These are phyloP conservation scores for Camptogramma bilineatum DNA, from an alignment of 2,888 invertebrate genomes.

Conservation along the genomic window DNA sequence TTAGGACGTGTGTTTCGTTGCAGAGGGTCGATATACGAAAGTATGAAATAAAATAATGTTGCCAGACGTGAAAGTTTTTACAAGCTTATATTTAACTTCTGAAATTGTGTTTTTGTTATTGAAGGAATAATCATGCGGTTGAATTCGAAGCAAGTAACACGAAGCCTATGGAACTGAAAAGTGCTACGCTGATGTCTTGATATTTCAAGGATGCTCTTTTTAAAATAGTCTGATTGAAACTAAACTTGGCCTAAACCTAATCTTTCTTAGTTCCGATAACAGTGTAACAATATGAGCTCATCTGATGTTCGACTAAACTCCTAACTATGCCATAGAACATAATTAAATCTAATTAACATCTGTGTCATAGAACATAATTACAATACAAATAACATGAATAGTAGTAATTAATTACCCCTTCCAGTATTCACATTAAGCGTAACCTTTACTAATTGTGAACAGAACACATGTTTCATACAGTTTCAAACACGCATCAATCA, in stretches of 20 bases:
- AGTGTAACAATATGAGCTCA: no score
- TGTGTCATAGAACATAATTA: not conserved
- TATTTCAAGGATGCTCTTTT: no score
- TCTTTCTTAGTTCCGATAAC: no score
- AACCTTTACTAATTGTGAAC: not conserved
- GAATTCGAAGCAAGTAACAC: no score
- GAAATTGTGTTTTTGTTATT: not conserved
- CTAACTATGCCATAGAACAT: no score
- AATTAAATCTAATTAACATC: no score
- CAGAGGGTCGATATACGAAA: not conserved
- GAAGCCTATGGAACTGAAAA: no score
- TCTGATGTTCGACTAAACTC: no score
- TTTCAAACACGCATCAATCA: slow-evolving; percentile 37
- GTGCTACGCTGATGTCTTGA: no score
- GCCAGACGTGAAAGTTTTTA: not conserved
- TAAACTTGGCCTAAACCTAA: no score
- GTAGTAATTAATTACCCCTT: not conserved
- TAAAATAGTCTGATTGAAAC: no score
- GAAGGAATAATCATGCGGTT: no score
- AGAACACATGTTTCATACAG: slow-evolving; percentile 15
- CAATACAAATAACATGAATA: not conserved
- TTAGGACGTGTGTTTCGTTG: slow-evolving; percentile 18
- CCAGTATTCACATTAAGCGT: not conserved
- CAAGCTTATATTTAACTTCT: not conserved
- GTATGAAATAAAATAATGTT: not conserved